These are phyloP conservation scores for Dione juno DNA, from an alignment of 2,888 invertebrate genomes.

Conservation along the genomic window DNA sequence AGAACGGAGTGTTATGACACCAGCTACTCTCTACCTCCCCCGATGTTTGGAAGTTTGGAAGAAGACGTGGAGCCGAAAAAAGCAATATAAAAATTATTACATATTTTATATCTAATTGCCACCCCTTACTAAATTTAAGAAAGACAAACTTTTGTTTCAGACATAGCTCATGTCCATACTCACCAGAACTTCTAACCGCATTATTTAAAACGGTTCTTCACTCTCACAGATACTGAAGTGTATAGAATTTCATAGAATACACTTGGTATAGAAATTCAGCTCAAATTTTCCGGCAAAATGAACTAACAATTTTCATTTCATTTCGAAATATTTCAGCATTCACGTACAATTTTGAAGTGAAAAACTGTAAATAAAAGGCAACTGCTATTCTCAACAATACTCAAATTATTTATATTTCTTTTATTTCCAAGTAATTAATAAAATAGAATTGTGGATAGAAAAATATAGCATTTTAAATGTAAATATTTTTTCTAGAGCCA, in stretches of 20 bases:
- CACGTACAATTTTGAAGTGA: neutral
- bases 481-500: no score
- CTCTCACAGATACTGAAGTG: neutral
- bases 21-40: no score
- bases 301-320: slow-evolving; percentile 16
- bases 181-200: neutral
- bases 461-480: no score
- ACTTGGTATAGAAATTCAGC: slow-evolving; percentile 8
- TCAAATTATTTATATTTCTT: no score
- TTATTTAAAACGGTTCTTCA: slow-evolving; percentile 20
- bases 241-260: neutral
- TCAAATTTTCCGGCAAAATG: slow-evolving; percentile 18
- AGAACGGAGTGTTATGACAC: no score
- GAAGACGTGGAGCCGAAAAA: no score
- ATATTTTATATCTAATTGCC: no score
- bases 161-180: neutral
- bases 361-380: neutral
- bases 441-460: no score
- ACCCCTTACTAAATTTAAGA: neutral
- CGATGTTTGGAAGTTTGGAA: no score
- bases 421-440: no score
- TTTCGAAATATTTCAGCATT: neutral
- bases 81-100: no score
- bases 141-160: neutral
- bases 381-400: no score